These are phyloP conservation scores for Trilocha varians DNA, from an alignment of 2,888 invertebrate species.

Conservation along the genomic window DNA sequence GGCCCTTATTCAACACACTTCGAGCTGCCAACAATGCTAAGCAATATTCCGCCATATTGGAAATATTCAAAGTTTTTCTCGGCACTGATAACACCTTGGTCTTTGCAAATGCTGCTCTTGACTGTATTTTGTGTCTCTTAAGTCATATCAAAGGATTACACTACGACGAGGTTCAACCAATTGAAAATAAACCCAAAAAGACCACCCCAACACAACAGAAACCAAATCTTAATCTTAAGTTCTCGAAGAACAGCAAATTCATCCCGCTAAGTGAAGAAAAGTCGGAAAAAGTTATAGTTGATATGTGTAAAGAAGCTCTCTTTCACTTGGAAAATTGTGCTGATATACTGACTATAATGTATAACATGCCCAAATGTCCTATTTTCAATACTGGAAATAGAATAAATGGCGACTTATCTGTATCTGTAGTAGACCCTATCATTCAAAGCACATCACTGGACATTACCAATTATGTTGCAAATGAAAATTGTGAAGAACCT, in stretches of 20 bases:
- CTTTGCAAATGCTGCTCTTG: conserved; percentile 94
- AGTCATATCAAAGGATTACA: conserved; percentile 82
- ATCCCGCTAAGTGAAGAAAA: conserved; percentile 63
- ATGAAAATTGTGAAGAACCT: conserved; percentile 77
- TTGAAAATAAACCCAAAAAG: conserved; percentile 60
- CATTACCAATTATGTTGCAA: conserved; percentile 78
- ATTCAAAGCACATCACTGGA: conserved; percentile 82
- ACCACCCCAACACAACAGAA: conserved; percentile 40
- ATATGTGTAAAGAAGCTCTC: conserved; percentile 84
- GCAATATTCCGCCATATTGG: conserved; percentile 82
- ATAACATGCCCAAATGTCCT: conserved; percentile 95
- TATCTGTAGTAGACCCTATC: conserved; percentile 88
- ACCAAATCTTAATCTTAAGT: conserved; percentile 54
- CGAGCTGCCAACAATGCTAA: conserved; percentile 87
- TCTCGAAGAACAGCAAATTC: conserved; percentile 63
- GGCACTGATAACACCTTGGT: conserved; percentile 94
- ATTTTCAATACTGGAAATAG: conserved; percentile 92
- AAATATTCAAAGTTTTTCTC: conserved; percentile 95
- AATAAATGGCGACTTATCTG: conserved; percentile 83
- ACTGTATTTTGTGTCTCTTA: conserved; percentile 92
- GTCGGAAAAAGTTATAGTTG: conserved; percentile 63
- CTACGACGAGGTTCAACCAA: conserved; percentile 64
- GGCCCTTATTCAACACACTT: conserved; percentile 94
- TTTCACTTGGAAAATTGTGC: conserved; percentile 90
- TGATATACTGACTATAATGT: conserved; percentile 91